Evolutionary conservation across 37 sponge, comb jelly and placozoan genomes (phyloP).

Genomic region (Agelas oroides): DNA sequence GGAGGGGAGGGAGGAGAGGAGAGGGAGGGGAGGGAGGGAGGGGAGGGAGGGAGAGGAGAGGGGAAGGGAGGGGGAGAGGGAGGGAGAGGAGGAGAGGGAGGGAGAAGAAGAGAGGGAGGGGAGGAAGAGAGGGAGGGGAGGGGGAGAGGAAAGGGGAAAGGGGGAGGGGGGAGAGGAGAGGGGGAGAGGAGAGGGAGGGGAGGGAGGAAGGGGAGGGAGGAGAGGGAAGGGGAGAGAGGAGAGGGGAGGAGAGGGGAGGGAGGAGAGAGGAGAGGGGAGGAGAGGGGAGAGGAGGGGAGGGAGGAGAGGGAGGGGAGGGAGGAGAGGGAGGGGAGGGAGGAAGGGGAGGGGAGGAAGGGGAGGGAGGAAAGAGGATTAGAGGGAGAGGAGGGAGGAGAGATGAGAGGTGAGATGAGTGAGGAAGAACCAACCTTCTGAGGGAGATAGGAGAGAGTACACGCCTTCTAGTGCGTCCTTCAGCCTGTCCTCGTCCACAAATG

Average conservation of each 20-base stretch:
- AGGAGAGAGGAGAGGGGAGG: not conserved
- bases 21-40: not conserved
- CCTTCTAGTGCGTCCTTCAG: slow-evolving; percentile 78
- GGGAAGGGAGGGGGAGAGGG: not conserved
- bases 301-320: not conserved
- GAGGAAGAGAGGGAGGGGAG: not conserved
- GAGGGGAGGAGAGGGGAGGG: not conserved
- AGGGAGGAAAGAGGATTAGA: not conserved
- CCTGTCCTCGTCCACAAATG: slow-evolving; percentile 97
- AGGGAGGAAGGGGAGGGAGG: not conserved
- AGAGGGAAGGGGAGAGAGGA: not conserved
- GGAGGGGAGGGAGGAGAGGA: not conserved
- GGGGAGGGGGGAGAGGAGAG: too few relatives aligned
- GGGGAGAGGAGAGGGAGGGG: not conserved
- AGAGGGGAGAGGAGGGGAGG: not conserved
- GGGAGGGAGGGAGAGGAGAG: slow-evolving; percentile 11
- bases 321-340: not conserved
- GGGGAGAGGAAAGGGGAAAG: not conserved
- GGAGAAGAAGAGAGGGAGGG: not conserved
- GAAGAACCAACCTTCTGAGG: slow-evolving; percentile 70
- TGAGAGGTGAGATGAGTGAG: not conserved
- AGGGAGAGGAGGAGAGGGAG: not conserved
- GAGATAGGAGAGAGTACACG: slow-evolving; percentile 78
- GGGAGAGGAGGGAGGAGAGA: not conserved
- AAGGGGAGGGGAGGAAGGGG: slow-evolving; percentile 2